Conservation (phyloP, 2,113 vertebrate genomes). For the Pipa parva region DNA sequence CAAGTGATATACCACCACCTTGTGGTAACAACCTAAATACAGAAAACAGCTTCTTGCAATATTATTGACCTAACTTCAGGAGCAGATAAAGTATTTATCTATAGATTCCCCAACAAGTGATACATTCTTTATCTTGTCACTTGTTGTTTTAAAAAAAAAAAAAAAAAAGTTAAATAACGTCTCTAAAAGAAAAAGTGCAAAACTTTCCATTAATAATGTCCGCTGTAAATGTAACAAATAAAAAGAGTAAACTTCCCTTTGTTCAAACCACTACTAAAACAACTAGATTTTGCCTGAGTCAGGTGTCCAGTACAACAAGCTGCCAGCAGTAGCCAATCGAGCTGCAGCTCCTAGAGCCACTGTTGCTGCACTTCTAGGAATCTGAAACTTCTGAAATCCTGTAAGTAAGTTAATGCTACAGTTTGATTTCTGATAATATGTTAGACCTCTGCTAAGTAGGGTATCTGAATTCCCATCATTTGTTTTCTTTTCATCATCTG, state of each 20-base stretch:
- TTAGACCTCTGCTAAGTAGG: not conserved
- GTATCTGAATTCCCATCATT: not conserved
- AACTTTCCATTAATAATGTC: not conserved
- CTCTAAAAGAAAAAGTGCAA: too few species aligned
- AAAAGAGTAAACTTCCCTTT: not conserved
- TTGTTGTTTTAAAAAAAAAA: too few species aligned
- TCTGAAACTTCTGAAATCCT: constrained; percentile 48
- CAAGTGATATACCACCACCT: not conserved
- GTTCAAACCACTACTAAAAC: not conserved
- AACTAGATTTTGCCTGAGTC: not conserved
- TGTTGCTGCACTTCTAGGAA: constrained; percentile 51
- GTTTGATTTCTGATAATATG: not conserved
- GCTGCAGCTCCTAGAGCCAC: constrained; percentile 57
- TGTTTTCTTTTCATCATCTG: constrained; percentile 15
- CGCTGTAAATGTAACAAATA: not conserved
- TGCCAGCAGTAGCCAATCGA: constrained; percentile 44
- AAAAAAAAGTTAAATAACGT: too few species aligned
- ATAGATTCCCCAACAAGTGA: too few species aligned
- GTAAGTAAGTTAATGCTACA: not conserved
- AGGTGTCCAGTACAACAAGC: constrained; percentile 52
- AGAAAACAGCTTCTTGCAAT: too few species aligned
- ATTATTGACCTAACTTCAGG: too few species aligned
- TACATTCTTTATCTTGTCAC: too few species aligned
- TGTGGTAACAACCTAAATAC: not conserved
- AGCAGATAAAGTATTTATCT: too few species aligned